phyloP scores from a whole-genome alignment of 2,113 vertebrate species.

The Eleginops maclovinus region DNA sequence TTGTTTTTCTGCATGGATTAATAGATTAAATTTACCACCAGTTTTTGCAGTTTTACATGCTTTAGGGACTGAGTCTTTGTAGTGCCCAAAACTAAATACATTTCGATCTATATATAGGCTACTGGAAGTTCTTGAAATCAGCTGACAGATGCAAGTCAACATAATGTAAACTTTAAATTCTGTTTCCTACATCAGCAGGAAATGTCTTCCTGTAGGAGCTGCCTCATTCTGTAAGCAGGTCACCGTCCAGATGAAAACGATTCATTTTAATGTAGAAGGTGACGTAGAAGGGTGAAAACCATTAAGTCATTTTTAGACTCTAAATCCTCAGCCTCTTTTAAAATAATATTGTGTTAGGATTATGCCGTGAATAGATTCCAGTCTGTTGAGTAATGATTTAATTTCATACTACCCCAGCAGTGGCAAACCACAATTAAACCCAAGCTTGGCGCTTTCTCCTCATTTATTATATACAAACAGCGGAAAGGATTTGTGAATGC shows the following conservation, averaged over 20 bases:
- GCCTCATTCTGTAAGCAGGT: neutral
- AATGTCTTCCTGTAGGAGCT: neutral
- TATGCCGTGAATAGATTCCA: constrained; percentile 46
- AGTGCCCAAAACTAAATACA: neutral
- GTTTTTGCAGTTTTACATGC: neutral
- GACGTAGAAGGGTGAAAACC: constrained; percentile 13
- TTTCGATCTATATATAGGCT: neutral
- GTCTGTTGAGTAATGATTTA: constrained; percentile 54
- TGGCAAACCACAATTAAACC: constrained; percentile 46
- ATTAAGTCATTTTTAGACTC: constrained; percentile 51
- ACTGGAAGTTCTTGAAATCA: neutral
- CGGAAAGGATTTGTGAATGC: constrained; percentile 52
- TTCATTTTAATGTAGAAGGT: neutral
- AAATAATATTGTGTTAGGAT: constrained; percentile 39
- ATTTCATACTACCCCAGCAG: constrained; percentile 52
- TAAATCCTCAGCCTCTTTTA: constrained; percentile 54
- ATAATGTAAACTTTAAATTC: neutral
- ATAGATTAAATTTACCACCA: neutral
- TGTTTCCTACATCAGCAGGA: neutral
- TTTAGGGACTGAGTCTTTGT: neutral
- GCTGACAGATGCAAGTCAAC: neutral
- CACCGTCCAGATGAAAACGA: neutral
- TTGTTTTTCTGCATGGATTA: neutral
- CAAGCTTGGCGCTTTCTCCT: constrained; percentile 21
- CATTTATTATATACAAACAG: constrained; percentile 58